Percentiles rank a stretch among this genome's conserved stretches.
These are phyloP conservation scores for Sarcophilus harrisii DNA, from an alignment of 2,797 vertebrate species.

Conservation along the genomic window DNA sequence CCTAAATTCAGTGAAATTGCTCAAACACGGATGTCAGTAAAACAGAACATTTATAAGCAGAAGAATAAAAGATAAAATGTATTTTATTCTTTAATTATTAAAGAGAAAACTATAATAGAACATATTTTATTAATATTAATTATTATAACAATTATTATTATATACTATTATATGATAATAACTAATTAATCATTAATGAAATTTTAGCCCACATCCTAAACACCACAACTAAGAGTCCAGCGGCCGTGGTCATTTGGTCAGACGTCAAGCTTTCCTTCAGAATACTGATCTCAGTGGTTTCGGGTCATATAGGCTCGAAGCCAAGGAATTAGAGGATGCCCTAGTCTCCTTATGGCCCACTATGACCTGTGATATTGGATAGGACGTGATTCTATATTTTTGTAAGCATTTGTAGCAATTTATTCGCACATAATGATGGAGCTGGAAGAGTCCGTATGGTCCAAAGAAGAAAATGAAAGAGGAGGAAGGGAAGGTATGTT, in stretches of 20 bases:
- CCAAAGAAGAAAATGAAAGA: background rate
- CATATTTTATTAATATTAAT: too few species aligned
- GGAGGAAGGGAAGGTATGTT: background rate
- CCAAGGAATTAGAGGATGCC: background rate
- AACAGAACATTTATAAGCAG: background rate
- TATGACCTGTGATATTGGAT: background rate
- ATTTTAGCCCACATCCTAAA: background rate
- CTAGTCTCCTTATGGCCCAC: background rate
- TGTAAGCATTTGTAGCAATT: background rate
- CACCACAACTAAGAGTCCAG: background rate
- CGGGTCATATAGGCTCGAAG: background rate
- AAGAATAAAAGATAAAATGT: background rate
- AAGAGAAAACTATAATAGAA: background rate
- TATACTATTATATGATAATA: too few species aligned
- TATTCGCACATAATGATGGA: background rate
- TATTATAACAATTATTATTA: too few species aligned
- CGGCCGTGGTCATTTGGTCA: background rate
- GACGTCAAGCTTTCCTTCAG: background rate
- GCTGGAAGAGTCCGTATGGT: background rate
- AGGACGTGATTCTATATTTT: background rate
- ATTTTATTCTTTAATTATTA: background rate
- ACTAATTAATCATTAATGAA: background rate
- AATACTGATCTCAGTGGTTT: background rate
- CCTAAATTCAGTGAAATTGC: background rate
- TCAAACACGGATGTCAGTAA: background rate